phyloP scores from a whole-genome alignment of 2,113 vertebrate species.

The Rostratula benghalensis region DNA sequence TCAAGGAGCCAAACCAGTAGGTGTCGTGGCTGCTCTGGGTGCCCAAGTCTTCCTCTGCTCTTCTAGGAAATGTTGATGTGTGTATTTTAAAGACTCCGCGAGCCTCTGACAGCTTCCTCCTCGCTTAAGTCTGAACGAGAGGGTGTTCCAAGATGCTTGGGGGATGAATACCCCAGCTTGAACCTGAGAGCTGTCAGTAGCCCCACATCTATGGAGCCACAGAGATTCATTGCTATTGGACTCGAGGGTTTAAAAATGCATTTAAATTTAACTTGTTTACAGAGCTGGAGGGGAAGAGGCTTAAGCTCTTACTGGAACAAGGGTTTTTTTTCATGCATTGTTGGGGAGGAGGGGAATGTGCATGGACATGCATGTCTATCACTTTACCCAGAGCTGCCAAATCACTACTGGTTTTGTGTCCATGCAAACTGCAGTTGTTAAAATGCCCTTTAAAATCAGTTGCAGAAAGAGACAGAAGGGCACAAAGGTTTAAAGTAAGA shows the following conservation, averaged over 20 bases:
- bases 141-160: neutral
- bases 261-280: neutral
- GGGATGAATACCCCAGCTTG: neutral
- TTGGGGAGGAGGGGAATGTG: neutral
- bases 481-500: neutral
- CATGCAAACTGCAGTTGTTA: neutral
- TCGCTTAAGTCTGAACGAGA: neutral
- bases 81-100: neutral
- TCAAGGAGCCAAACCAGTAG: neutral
- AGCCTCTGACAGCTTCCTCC: neutral
- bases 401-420: neutral
- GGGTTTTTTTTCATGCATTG: neutral
- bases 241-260: neutral
- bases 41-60: neutral
- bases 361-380: neutral
- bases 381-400: neutral
- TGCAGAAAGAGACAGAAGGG: neutral
- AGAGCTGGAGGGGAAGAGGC: neutral
- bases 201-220: neutral
- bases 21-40: neutral
- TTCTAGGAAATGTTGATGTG: neutral
- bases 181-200: neutral
- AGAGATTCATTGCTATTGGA: neutral
- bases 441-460: neutral
- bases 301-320: neutral